Evolutionary conservation across 2,113 vertebrate species (phyloP), one percentile per base, ranked within the genome.

Genomic region (Oncorhynchus clarkii): DNA sequence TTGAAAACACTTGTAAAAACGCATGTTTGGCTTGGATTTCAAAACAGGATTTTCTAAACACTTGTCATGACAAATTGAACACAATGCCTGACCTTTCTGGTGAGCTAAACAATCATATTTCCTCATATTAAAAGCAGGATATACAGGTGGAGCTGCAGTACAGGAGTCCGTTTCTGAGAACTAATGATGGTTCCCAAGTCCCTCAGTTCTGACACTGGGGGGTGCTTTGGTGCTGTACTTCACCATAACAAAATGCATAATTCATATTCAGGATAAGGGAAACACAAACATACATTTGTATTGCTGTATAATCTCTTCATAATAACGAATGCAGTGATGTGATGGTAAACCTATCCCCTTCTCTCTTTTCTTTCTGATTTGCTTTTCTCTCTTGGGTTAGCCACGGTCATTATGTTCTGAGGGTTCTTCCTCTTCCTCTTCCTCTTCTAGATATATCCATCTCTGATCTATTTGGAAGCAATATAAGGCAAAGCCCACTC

Each of bases 401-500:
- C 54, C 54, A 57, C 18, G 16, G 54, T 7, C 59, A 62, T n/a
- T 14, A 22, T 62, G n/a, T 8, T 22, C 6, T 11, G 59, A 62
- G 20, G 20, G 7, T 8, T n/a, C 59, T n/a, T 62, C 18, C 24
- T 62, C n/a, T 8, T n/a, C 59, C 7, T 62, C 18, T 62, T 62
- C n/a, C n/a, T 22, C n/a, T 22, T 22, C 8, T 22, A 62, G 6
- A 62, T 62, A 13, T 3, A 62, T 68, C 67, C 72, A 45, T 72
- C 75, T 81, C 74, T 79, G 74, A 70, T 78, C 67, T 20, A 20
- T 80, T 85, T 83, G 39, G 16, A 78, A 77, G 26, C 39, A 66
- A 64, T 45, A 67, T 71, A 68, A 62, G 34, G 45, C 39, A 79
- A 72, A 78, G 67, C 49, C 39, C 31, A 70, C 69, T 70, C 67